Percentiles rank a stretch among this genome's conserved stretches.
Conservation (phyloP, 2,888 invertebrate species). For the Endotricha flammealis region DNA sequence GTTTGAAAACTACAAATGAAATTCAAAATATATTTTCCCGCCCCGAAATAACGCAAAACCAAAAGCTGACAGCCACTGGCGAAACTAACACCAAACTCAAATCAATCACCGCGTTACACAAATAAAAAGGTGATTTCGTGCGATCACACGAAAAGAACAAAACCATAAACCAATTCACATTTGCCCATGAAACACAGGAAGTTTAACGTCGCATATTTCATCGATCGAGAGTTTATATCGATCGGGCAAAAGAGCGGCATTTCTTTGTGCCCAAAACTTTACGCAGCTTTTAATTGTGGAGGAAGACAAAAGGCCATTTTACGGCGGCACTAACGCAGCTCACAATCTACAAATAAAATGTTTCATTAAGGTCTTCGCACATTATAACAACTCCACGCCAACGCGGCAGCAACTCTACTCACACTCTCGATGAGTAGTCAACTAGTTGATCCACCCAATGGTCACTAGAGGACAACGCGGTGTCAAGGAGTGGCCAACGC, state of each 20-base stretch:
- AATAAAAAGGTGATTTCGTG: constrained; percentile 37
- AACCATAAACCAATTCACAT: constrained; percentile 68
- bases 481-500: no score
- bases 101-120: neutral
- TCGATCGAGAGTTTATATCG: constrained; percentile 46
- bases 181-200: constrained; percentile 66
- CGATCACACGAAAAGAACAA: constrained; percentile 69
- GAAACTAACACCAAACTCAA: neutral
- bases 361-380: constrained; percentile 65
- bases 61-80: no score
- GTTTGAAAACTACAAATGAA: no score
- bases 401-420: no score
- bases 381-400: no score
- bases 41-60: no score
- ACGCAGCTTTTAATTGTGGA: constrained; percentile 72
- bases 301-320: constrained; percentile 63
- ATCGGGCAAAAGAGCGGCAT: constrained; percentile 61
- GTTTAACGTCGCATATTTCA: constrained; percentile 73
- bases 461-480: no score
- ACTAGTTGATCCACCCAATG: no score
- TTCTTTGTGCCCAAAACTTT: constrained; percentile 70
- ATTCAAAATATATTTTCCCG: no score
- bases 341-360: constrained; percentile 67
- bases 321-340: constrained; percentile 52
- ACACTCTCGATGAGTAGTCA: no score